Evolutionary conservation across 2,888 invertebrate genomes (phyloP), one percentile per base, ranked within the genome.

Genomic region (Lymantria dispar): DNA sequence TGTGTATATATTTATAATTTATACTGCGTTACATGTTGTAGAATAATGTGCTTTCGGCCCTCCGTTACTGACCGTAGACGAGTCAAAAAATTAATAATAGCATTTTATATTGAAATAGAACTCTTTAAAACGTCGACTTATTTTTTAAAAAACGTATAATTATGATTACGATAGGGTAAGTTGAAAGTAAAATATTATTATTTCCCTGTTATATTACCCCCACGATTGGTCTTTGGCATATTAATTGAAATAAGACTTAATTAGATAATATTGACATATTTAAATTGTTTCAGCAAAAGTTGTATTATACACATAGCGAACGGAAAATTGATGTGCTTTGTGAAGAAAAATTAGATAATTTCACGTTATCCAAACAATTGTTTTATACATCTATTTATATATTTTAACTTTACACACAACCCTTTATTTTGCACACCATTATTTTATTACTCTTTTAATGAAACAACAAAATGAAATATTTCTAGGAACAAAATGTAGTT

Each of bases 371-470:
- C 71, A 77, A 85, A 83, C 81, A 80, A 83, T 77, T 72, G 72
- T 82, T 83, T n/a, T 83, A 87, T 22, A 22, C 72, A 83, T 84
- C 85, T 88, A 88, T 83, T 87, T 83, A 85, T 81, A 83, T 89
- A 90, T 85, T 84, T 87, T 88, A 88, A 87, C 80, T 89, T 91
- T 91, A 91, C 90, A 91, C 91, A 91, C 91, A 91, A 91, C 91
- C 91, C 85, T 91, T 90, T 87, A 86, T 83, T 90, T 89, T 91
- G 90, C 91, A 91, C 90, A 87, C 89, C 88, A 84, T 88, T 85
- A 82, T 78, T 80, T 64, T 74, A 74, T 73, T 22, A 22, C 76
- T 74, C 75, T 77, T 78, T 77, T 73, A 81, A 76, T 71, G 74
- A 79, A 81, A 78, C 70, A 85, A 83, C 69, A 60, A 70, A 84